Evolutionary conservation across 2,888 invertebrate genomes (phyloP), one percentile per base, ranked within the genome.

Genomic region (Mesorhabditis sp.): DNA sequence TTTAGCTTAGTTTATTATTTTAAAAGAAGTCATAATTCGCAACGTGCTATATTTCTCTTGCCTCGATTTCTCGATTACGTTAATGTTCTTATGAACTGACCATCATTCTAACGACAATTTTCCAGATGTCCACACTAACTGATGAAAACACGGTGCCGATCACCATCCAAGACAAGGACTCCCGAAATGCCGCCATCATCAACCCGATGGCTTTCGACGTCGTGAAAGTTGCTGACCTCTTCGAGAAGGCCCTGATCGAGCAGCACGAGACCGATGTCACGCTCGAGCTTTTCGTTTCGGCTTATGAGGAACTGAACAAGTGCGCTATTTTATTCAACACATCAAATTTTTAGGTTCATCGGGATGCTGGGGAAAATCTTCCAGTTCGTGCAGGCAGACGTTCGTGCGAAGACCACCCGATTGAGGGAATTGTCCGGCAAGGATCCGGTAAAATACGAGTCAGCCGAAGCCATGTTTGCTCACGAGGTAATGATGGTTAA

Each of bases 291-390:
- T 72, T 72, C 44, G 65, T 70, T 13, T 43, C 28, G n/a, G 70
- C 69, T 7, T 72, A 72, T 45, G 70, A 70, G 43, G 72, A 72
- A 44, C 64, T 72, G 2, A 70, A 67, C 67, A 72, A 70, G 69
- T 71, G 41, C 44, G 68, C 13, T 41, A 10, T 64, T 4, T 5
- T 7, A 43, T 10, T n/a, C n/a, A 13, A 50, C 7, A 50, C 58
- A 50, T 50, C 28, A 62, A 63, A 13, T 10, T 66, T 67, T 43
- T 64, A 76, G 73, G 64, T 75, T 77, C 58, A 73, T 77, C 63
- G 66, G 68, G 64, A 72, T 72, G 70, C 74, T 77, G 62, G 77
- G 77, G n/a, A 74, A 70, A 45, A 77, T 77, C 13, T 77, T 77
- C 67, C 72, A 75, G n/a, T 77, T 77, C 45, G 77, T 77, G 4